Conservation (phyloP, 2,888 invertebrate species). For the Podotricha telesiphe region DNA sequence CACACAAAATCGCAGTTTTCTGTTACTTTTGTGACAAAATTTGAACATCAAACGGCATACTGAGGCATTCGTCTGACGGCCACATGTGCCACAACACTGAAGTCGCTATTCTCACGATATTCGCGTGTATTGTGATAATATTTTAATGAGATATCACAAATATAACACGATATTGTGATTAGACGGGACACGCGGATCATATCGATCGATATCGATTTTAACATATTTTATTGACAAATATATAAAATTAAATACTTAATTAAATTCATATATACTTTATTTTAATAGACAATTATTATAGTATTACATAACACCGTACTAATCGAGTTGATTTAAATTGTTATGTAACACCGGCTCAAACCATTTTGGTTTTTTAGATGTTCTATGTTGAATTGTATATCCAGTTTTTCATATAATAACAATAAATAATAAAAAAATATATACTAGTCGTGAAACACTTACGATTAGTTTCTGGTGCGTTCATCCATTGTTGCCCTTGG, state of each 20-base stretch:
- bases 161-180: not conserved
- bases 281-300: no score
- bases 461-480: slow-evolving; percentile 87
- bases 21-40: slow-evolving; percentile 27
- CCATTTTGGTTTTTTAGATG: not conserved
- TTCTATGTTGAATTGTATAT: no score
- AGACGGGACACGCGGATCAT: not conserved
- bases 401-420: no score
- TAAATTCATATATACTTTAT: no score
- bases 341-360: not conserved
- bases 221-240: not conserved
- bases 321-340: no score
- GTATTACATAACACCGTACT: no score
- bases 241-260: not conserved
- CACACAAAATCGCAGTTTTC: slow-evolving; percentile 19
- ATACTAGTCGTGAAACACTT: slow-evolving; percentile 55
- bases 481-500: slow-evolving; percentile 92
- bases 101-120: not conserved
- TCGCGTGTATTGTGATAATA: not conserved
- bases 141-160: not conserved
- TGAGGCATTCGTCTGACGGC: slow-evolving; percentile 3
- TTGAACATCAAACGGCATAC: slow-evolving; percentile 19
- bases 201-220: no score
- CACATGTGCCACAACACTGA: not conserved
- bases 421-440: no score